Evolutionary conservation across 2,797 vertebrate genomes (phyloP).

Genomic region (Diglossa cyanea): DNA sequence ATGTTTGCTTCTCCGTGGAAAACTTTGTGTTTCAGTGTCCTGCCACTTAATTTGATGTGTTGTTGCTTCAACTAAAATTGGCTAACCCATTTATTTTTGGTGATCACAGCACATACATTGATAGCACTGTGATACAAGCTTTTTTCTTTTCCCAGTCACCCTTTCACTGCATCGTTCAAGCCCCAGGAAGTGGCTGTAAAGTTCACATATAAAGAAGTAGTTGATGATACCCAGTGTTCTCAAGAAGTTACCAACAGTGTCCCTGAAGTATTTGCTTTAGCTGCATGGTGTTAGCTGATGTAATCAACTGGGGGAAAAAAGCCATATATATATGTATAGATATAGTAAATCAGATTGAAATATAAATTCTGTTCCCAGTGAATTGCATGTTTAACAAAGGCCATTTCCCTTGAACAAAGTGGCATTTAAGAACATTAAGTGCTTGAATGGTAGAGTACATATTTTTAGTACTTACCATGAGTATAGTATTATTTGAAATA

Average conservation of each 20-base stretch:
- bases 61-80: conserved; percentile 11
- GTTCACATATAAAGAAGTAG: background rate
- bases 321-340: background rate
- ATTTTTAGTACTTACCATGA: conserved; percentile 52
- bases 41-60: background rate
- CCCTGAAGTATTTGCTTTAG: background rate
- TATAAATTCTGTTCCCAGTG: conserved; percentile 9
- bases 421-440: conserved; percentile 55
- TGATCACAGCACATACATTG: background rate
- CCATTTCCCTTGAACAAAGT: conserved; percentile 33
- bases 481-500: conserved; percentile 43
- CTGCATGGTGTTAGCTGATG: background rate
- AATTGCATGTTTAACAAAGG: conserved; percentile 44
- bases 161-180: background rate
- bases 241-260: background rate
- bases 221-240: background rate
- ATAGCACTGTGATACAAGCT: background rate
- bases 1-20: background rate
- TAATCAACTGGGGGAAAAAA: background rate
- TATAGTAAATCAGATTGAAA: conserved; percentile 14
- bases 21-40: background rate
- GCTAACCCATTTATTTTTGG: background rate
- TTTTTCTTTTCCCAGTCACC: background rate
- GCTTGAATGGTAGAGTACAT: conserved; percentile 37
- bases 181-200: background rate